These are phyloP conservation scores for Rhabdophis nuchalis DNA, from an alignment of 2,797 vertebrate genomes.

Conservation along the genomic window DNA sequence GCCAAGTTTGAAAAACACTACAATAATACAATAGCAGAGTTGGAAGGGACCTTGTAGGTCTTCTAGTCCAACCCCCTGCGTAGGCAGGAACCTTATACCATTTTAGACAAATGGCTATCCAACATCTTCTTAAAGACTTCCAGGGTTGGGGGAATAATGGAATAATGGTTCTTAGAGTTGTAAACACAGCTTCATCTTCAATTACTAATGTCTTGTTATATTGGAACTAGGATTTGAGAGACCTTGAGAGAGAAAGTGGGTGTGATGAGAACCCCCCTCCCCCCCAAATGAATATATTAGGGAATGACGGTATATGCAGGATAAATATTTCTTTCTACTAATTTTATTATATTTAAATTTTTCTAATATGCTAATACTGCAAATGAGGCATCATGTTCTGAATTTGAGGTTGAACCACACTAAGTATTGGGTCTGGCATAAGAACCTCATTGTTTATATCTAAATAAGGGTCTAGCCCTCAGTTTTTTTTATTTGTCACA, in stretches of 20 bases:
- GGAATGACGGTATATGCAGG: background rate
- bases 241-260: background rate
- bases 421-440: background rate
- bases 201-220: background rate
- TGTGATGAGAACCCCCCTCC: background rate
- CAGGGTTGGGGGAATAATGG: too few species aligned
- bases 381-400: background rate
- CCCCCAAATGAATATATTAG: background rate
- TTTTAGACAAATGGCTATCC: too few species aligned
- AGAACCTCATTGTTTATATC: background rate
- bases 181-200: background rate
- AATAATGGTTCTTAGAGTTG: background rate
- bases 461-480: background rate
- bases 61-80: too few species aligned
- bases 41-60: too few species aligned
- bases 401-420: background rate
- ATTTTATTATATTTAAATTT: background rate
- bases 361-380: background rate
- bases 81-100: too few species aligned
- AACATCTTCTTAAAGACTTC: too few species aligned
- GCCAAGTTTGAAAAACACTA: too few species aligned
- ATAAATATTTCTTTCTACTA: background rate
- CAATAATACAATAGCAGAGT: too few species aligned
- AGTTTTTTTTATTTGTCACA: background rate
- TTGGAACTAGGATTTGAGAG: background rate